Conservation (phyloP, 2,888 invertebrate species). For the Hirtodrosophila alboralis region DNA sequence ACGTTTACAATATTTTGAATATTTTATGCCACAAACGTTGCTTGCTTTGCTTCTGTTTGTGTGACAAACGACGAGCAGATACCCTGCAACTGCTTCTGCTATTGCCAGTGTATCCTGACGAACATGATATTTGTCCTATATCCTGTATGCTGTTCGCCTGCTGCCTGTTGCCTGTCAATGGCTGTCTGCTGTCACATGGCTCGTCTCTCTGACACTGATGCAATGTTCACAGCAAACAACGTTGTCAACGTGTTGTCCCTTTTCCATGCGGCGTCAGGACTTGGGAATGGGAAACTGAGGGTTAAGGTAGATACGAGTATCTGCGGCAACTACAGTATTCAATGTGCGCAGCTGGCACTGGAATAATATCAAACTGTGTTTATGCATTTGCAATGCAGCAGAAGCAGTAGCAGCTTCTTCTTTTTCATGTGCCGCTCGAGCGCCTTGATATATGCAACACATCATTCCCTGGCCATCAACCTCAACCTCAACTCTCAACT, state of each 20-base stretch:
- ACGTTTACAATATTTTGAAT: slow-evolving; percentile 78
- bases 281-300: not conserved
- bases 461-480: slow-evolving; percentile 2
- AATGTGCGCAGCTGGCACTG: slow-evolving; percentile 71
- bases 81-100: slow-evolving; percentile 20
- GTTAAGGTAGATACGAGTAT: not conserved
- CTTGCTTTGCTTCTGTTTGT: too few relatives aligned
- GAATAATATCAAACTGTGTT: slow-evolving; percentile 78
- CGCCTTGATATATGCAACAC: slow-evolving; percentile 64
- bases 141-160: too few relatives aligned
- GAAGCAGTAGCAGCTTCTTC: slow-evolving; percentile 13
- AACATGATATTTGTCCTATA: too few relatives aligned
- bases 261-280: slow-evolving; percentile 18
- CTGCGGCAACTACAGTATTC: slow-evolving; percentile 38
- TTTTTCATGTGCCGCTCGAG: slow-evolving; percentile 33
- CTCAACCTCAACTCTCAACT: not conserved
- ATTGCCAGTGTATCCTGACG: too few relatives aligned
- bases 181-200: slow-evolving; percentile 52
- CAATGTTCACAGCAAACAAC: slow-evolving; percentile 31
- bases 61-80: slow-evolving; percentile 28
- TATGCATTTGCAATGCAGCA: slow-evolving; percentile 74
- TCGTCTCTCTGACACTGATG: slow-evolving; percentile 27
- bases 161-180: slow-evolving; percentile 42
- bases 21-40: slow-evolving; percentile 55
- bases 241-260: slow-evolving; percentile 52